phyloP scores from a whole-genome alignment of 2,113 vertebrate species.

The Indri indri region DNA sequence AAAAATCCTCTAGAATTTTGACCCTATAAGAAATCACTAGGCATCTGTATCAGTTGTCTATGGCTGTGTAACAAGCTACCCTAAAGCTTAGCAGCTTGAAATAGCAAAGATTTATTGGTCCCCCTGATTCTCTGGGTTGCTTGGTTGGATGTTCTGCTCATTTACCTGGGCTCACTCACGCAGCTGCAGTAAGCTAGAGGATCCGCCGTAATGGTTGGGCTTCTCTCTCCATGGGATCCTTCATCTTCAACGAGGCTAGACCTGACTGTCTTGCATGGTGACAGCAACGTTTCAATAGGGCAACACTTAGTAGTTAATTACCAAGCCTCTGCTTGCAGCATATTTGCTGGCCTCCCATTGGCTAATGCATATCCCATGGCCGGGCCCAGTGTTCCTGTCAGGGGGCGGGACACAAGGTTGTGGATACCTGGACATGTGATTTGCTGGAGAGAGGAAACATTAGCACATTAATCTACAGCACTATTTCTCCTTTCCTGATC shows the following conservation, averaged over 20 bases:
- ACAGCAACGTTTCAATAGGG: not conserved
- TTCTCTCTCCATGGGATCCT: not conserved
- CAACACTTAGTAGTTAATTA: rapidly evolving
- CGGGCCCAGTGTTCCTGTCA: not conserved
- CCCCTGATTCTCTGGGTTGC: not conserved
- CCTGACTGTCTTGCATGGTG: not conserved
- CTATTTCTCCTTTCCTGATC: not conserved
- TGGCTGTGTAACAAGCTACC: not conserved
- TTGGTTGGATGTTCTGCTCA: not conserved
- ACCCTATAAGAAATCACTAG: not conserved
- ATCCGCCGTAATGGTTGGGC: rapidly evolving
- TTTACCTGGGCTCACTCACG: not conserved
- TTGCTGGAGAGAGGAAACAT: not conserved
- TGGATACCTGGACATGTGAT: not conserved
- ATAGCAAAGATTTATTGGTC: not conserved
- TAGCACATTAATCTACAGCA: not conserved
- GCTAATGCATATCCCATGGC: not conserved
- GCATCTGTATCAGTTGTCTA: not conserved
- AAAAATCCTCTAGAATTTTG: not conserved
- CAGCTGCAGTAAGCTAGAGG: not conserved
- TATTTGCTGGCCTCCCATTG: not conserved
- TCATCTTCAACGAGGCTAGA: not conserved
- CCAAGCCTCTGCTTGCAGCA: not conserved
- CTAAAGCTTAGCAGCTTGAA: not conserved
- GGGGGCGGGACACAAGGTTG: not conserved